Evolutionary conservation across 2,797 vertebrate species (phyloP), one percentile per base, ranked within the genome.

Genomic region (Labroides dimidiatus): DNA sequence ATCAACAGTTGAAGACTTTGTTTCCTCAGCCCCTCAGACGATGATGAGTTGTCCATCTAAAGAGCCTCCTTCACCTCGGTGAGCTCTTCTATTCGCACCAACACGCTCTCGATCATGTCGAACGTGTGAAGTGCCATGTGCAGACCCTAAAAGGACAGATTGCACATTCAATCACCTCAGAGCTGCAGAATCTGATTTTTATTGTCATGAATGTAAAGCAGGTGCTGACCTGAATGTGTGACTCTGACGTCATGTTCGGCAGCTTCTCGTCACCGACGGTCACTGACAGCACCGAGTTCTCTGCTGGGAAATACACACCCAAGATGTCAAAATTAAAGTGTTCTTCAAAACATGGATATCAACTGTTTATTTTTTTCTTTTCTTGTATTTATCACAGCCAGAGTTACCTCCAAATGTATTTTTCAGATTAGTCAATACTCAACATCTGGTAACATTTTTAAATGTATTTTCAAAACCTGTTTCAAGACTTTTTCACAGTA

Each of bases 101-200:
- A 88, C 85, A 99, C 95, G 53, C 97, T 98, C 93, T 98, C 96
- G 30, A 99, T 98, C 94, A 99, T 94, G 91, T 99, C 98, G 80
- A 99, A 99, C 0, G 95, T 97, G 93, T 96, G 96, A 84, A 99
- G 93, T 48, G 96, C 98, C 0, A 96, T 97, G 81, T 96, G 95
- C 64, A 99, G 91, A 78, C 96, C 98, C 98, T 99, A 86, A 42
- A 88, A 89, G 57, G 60, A 72, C 11, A 63, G 24, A 10, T n/a
- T 45, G 2, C 2, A 45, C 15, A 33, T 21, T 50, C 10, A 75
- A 1, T 63, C 55, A 21, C 27, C 30, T 56, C 15, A 41, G 33
- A 9, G 2, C 15, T 9, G 15, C 19, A 37, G n/a, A 63, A 0
- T 14, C 51, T 24, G 39, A 19, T 20, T 45, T n/a, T 45, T 4